phyloP scores from a whole-genome alignment of 2,888 invertebrate genomes.

The Eupithecia inturbata region DNA sequence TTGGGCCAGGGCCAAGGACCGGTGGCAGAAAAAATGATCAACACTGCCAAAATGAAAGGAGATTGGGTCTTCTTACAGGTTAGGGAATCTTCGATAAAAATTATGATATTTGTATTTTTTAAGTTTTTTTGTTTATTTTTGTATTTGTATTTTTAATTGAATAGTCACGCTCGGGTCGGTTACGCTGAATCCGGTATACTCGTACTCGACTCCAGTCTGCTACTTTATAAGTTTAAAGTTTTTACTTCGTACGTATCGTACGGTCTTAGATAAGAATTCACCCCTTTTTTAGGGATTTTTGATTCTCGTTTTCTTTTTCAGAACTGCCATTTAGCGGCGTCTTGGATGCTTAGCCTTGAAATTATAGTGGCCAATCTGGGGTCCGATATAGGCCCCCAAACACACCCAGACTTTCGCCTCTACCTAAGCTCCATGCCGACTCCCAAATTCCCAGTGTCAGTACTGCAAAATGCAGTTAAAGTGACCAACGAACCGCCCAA shows the following conservation, averaged over 20 bases:
- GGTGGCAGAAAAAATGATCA: constrained; percentile 92
- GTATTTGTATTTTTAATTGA: too few relatives aligned
- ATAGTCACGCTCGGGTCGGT: too few relatives aligned
- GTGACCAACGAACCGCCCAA: constrained; percentile 98
- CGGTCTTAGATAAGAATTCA: too few relatives aligned
- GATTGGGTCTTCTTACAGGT: constrained; percentile 96
- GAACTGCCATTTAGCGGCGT: constrained; percentile 96
- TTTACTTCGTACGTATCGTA: too few relatives aligned
- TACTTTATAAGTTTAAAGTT: too few relatives aligned
- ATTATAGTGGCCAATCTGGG: constrained; percentile 89
- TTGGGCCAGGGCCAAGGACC: constrained; percentile 95
- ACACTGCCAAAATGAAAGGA: constrained; percentile 87
- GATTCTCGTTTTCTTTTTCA: constrained; percentile 68
- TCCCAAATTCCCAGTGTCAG: constrained; percentile 93
- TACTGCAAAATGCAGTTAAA: constrained; percentile 96
- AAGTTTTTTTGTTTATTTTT: too few relatives aligned
- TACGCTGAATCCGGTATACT: too few relatives aligned
- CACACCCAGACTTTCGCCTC: constrained; percentile 90
- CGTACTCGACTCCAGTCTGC: too few relatives aligned
- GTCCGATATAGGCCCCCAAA: constrained; percentile 85
- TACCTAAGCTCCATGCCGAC: constrained; percentile 96
- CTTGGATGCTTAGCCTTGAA: constrained; percentile 96
- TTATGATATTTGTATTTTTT: too few relatives aligned
- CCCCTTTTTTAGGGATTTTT: too few relatives aligned
- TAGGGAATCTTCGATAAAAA: background rate